phyloP scores from a whole-genome alignment of 2,113 vertebrate species.

The Setophaga petechia region DNA sequence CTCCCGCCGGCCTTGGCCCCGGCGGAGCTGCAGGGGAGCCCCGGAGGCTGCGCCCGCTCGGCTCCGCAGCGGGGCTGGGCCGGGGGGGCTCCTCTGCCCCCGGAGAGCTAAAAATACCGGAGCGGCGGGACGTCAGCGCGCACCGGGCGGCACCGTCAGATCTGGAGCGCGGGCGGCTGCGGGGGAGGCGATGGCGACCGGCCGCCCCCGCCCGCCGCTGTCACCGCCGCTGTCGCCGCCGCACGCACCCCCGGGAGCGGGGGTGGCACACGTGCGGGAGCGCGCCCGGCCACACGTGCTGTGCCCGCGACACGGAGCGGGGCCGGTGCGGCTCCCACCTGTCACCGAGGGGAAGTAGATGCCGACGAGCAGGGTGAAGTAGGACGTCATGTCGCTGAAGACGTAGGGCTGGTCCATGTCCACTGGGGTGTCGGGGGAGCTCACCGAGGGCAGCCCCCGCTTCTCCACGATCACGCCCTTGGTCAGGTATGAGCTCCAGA shows the following conservation, averaged over 20 bases:
- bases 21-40: neutral
- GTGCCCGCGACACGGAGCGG: neutral
- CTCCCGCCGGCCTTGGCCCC: neutral
- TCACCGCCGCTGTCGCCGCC: neutral
- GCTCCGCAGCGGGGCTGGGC: neutral
- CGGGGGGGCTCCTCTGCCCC: neutral
- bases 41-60: neutral
- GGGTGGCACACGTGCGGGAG: neutral
- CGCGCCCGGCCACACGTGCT: neutral
- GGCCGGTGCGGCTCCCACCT: slow-evolving; percentile 71
- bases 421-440: slow-evolving; percentile 65
- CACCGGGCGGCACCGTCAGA: neutral
- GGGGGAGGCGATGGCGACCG: slow-evolving; percentile 10
- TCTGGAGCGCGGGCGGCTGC: slow-evolving; percentile 18
- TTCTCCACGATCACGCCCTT: slow-evolving; percentile 88
- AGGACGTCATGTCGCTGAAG: slow-evolving; percentile 93
- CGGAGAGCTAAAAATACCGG: slow-evolving; percentile 37
- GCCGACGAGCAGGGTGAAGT: slow-evolving; percentile 95
- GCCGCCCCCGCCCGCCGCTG: neutral
- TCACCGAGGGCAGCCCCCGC: slow-evolving; percentile 64
- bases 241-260: neutral
- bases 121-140: neutral
- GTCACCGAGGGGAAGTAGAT: slow-evolving; percentile 99
- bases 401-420: slow-evolving; percentile 90
- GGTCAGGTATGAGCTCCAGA: slow-evolving; percentile 90